Evolutionary conservation across 2,113 vertebrate species (phyloP), one percentile per base, ranked within the genome.

Genomic region (Microtus oregoni): DNA sequence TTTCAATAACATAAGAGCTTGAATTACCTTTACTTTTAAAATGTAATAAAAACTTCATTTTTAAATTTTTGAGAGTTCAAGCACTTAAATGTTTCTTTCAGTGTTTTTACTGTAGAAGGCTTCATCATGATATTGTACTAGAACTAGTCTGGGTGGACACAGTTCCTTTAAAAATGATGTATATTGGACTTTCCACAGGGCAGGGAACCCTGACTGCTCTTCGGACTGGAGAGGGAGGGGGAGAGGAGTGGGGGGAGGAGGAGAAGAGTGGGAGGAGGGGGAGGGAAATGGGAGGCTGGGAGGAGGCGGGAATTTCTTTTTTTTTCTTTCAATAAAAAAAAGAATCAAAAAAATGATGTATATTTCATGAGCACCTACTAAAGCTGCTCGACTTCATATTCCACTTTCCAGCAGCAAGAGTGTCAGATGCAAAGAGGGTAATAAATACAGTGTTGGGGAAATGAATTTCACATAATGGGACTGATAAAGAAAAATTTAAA

Each of bases 381-480:
- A 78, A 63, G 52, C 24, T 78, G 61, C 35, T 68, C 55, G 47
- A 85, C 9, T 11, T 55, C 38, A 85, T 77, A 17, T 75, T 88
- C 58, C 67, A 72, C 15, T 76, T 70, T 55, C 90, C 26, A 75
- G 9, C 28, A 68, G 70, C 47, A 55, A 28, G 44, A 52, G 79
- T 13, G 35, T 44, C 88, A 92, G 17, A 86, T 38, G 30, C 44
- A 94, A 28, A 68, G 55, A 32, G 28, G 24, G 15, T 88, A 41
- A 50, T 44, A 50, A 47, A 81, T 41, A 73, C 61, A 76, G 63
- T 79, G 79, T 11, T 68, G 12, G 32, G 35, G 50, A 94, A 17
- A 76, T 75, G 32, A 87, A 85, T 90, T 94, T 92, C 91, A 86
- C 50, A 87, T 87, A 94, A 81, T 75, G 30, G 70, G 63, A 87